Base-by-base conservation (phyloP, 1,140 invertebrate genomes). In the Zaprionus africanus region DNA sequence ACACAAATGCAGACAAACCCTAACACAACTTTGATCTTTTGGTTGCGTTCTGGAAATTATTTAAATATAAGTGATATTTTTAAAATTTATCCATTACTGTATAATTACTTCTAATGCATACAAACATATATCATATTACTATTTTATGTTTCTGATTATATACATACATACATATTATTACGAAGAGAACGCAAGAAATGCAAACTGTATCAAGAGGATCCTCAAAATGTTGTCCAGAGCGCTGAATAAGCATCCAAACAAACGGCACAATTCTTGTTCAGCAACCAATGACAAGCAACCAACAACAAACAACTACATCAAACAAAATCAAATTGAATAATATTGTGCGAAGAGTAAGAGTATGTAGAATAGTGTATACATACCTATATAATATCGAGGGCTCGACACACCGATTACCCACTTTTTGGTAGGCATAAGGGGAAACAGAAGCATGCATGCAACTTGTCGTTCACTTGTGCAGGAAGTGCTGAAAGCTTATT, bases 41-140 rank as follows among this genome's bases (percentile, higher is more conserved):
- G 90, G 85, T 88, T 90, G 79, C 85, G 79, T 90, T 90, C 85
- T 90, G 86, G 85, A 90, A 90, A 90, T 90, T 90, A 90, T 90
- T 90, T 90, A 90, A 76, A 85, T 78, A 79, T 90, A 90, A 90
- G 85, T 90, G 85, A 90, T 90, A 90, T 90, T 90, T 90, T 90
- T 77, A 90, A 79, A 84, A 63, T 79, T 79, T 90, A 90, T 90
- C 84, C 85, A 90, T 90, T 90, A 90, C 79, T 85, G 80, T 88
- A 87, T 84, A 87, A 90, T 87, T 87, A 88, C 80, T 77, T 82
- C 67, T 87, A 88, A 87, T 83, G 60, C 65, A 69, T 76, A 62
- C 36, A 74, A 53, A 63, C 43, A 56, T 71, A 67, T 58, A 69
- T 60, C 63, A 66, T 58, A 65, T 53, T 59, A 60, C 59, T 67